A percentile compares a stretch with the other conserved stretches of the same genome.
These are phyloP conservation scores for Apis laboriosa DNA, from an alignment of 1,140 invertebrate species.

Conservation along the genomic window DNA sequence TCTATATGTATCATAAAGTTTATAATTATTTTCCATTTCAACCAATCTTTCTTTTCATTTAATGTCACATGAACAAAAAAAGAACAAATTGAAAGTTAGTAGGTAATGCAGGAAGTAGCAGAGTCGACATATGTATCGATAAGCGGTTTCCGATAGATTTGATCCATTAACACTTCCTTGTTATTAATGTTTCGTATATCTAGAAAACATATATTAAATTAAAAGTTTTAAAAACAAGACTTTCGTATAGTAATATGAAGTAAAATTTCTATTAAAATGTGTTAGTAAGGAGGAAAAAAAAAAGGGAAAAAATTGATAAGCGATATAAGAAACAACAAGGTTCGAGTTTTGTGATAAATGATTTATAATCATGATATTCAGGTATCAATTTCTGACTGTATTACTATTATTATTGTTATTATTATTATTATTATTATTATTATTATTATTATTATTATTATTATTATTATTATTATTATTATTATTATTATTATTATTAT, in stretches of 20 bases:
- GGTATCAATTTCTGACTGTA: neutral
- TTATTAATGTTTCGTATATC: neutral
- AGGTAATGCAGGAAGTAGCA: neutral
- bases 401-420: too few species aligned
- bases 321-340: conserved; percentile 21
- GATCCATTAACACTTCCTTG: neutral
- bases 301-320: neutral
- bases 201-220: neutral
- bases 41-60: neutral
- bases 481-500: too few species aligned
- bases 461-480: too few species aligned
- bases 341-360: conserved; percentile 32
- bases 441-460: too few species aligned
- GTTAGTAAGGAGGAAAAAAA: neutral
- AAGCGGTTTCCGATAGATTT: neutral
- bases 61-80: neutral
- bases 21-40: neutral
- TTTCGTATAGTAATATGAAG: neutral
- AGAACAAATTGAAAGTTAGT: neutral
- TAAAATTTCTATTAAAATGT: neutral
- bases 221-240: neutral
- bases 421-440: too few species aligned
- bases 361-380: conserved; percentile 36
- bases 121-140: neutral
- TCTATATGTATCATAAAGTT: neutral